phyloP scores from a whole-genome alignment of 2,113 vertebrate genomes.

The Vicugna pacos region DNA sequence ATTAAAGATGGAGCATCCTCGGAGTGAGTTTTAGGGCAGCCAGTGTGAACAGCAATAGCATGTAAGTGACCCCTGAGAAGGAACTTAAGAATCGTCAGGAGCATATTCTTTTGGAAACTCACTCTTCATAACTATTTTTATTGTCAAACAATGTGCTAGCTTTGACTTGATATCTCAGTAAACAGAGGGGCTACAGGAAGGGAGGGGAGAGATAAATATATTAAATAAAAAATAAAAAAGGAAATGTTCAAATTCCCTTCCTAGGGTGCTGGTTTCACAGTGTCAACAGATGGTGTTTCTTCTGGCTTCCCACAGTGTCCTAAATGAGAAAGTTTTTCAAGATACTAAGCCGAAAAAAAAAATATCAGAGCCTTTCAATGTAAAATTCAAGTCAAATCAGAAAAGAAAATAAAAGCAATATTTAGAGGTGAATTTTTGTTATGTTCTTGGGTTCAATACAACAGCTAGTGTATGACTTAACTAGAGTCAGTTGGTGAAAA shows the following conservation, averaged over 20 bases:
- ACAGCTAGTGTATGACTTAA: not conserved
- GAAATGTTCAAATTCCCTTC: conserved; percentile 2
- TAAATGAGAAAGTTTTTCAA: conserved; percentile 51
- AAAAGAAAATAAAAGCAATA: not conserved
- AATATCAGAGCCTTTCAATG: not conserved
- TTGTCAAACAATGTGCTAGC: not conserved
- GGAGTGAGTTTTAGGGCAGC: not conserved
- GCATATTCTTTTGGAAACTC: not conserved
- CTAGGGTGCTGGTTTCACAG: conserved; percentile 38
- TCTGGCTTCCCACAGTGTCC: conserved; percentile 13
- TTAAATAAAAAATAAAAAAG: conserved; percentile 17
- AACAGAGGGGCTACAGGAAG: not conserved
- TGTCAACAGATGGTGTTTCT: conserved; percentile 49
- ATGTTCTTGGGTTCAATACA: not conserved
- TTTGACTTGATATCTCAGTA: not conserved
- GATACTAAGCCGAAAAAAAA: not conserved
- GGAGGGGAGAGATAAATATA: not conserved
- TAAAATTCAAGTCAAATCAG: conserved; percentile 48
- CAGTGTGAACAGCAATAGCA: not conserved
- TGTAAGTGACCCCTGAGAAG: not conserved
- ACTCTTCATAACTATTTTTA: not conserved
- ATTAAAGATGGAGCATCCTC: not conserved
- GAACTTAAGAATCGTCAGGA: not conserved
- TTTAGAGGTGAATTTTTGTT: not conserved
- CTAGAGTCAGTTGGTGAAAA: not conserved